A percentile compares a stretch with the other conserved stretches of the same genome.
Evolutionary conservation across 1,140 invertebrate genomes (phyloP).

Genomic region (Leptoteleia sp.): DNA sequence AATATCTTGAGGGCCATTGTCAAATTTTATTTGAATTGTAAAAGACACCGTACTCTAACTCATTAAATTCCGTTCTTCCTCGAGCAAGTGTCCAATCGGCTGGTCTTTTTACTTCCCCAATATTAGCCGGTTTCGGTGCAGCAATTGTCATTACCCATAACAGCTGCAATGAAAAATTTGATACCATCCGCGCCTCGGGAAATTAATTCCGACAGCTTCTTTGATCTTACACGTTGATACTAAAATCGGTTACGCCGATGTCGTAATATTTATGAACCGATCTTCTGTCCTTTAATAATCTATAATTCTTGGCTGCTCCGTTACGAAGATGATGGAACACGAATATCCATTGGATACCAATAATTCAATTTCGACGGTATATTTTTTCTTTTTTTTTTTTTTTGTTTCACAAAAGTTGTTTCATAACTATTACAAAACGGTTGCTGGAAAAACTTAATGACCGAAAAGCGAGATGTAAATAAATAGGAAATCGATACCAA

Average conservation of each 20-base stretch:
- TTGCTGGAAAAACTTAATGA: no score
- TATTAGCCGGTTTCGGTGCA: conserved; percentile 5
- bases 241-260: conserved; percentile 8
- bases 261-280: conserved; percentile 44
- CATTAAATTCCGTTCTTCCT: conserved; percentile 34
- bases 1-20: conserved; percentile 44
- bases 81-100: conserved; percentile 1
- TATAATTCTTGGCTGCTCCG: conserved; percentile 23
- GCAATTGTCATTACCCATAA: conserved; percentile 14
- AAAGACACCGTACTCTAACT: conserved; percentile 17
- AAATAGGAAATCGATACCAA: no score
- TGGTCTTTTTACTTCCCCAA: neutral
- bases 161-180: conserved; percentile 15
- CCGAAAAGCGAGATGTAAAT: neutral
- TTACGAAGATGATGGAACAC: conserved; percentile 29
- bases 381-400: conserved; percentile 10
- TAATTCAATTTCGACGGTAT: conserved; percentile 11
- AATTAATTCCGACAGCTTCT: no score
- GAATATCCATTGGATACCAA: conserved; percentile 28
- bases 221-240: no score
- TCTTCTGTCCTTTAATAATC: conserved; percentile 21
- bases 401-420: neutral
- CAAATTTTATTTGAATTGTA: conserved; percentile 54
- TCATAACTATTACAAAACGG: no score
- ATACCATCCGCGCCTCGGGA: no score